Conservation (phyloP, 2,888 invertebrate genomes). For the Trichopria drosophilae region DNA sequence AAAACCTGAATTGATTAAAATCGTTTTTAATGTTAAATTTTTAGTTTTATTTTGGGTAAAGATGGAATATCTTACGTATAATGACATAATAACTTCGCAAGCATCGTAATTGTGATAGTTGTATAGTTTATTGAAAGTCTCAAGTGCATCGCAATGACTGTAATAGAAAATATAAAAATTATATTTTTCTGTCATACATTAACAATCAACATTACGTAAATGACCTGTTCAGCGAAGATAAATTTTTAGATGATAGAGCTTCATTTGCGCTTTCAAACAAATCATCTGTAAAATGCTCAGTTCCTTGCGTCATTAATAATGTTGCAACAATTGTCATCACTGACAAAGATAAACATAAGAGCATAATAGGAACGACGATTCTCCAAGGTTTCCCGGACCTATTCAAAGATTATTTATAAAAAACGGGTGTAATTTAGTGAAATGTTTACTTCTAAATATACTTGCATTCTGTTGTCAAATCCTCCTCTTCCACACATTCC, state of each 20-base stretch:
- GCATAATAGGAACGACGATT: constrained; percentile 42
- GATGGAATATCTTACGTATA: neutral
- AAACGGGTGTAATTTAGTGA: constrained; percentile 2
- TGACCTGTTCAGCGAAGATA: neutral
- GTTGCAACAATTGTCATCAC: constrained; percentile 32
- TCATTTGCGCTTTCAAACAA: neutral
- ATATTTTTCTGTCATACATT: neutral
- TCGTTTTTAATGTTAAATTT: neutral
- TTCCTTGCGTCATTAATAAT: constrained; percentile 37
- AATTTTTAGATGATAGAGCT: neutral
- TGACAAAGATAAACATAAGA: constrained; percentile 41
- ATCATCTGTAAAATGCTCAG: constrained; percentile 27
- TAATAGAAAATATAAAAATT: constrained; percentile 12
- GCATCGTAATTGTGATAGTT: constrained; percentile 25
- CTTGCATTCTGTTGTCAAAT: constrained; percentile 59
- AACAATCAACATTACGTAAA: constrained; percentile 1
- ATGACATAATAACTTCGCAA: constrained; percentile 35
- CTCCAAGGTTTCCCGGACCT: constrained; percentile 39
- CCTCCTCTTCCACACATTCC: constrained; percentile 63
- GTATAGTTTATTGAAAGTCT: constrained; percentile 31
- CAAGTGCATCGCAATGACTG: constrained; percentile 40
- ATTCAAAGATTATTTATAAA: neutral
- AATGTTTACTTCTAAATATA: constrained; percentile 28
- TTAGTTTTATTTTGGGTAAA: neutral
- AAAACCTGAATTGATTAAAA: constrained; percentile 36